Conservation (phyloP, 2,113 vertebrate species). For the Azemiops feae region DNA sequence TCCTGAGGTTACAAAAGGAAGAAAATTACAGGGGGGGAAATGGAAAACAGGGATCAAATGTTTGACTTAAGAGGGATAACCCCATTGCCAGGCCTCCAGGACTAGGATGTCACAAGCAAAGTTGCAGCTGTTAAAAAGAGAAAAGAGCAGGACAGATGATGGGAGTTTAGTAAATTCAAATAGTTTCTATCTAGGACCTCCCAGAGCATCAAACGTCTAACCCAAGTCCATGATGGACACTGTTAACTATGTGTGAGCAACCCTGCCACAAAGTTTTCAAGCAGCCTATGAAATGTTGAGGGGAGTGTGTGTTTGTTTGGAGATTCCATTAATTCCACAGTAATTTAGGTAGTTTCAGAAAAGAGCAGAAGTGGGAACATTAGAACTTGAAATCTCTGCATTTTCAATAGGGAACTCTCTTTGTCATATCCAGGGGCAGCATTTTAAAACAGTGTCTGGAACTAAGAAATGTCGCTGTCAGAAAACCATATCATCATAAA, state of each 20-base stretch:
- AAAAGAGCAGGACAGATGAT: not conserved
- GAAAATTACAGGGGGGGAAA: not conserved
- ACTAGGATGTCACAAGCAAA: conserved; percentile 44
- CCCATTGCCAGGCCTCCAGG: conserved; percentile 40
- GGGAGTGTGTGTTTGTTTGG: too few species aligned
- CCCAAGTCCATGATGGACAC: too few species aligned
- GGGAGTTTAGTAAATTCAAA: not conserved
- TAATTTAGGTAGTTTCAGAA: too few species aligned
- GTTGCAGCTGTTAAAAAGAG: conserved; percentile 41
- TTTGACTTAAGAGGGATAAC: conserved; percentile 57
- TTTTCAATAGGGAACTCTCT: too few species aligned
- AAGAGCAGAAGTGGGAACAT: too few species aligned
- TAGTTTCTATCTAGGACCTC: not conserved
- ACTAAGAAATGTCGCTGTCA: too few species aligned
- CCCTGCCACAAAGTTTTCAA: not conserved
- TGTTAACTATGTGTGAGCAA: too few species aligned
- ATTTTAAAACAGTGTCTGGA: too few species aligned
- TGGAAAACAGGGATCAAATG: conserved; percentile 53
- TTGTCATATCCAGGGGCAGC: too few species aligned
- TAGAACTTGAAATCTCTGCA: too few species aligned
- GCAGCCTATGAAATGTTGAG: not conserved
- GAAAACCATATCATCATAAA: too few species aligned
- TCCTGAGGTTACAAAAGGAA: conserved; percentile 49
- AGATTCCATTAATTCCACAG: too few species aligned
- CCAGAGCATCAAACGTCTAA: not conserved